Evolutionary conservation across 2,888 invertebrate species (phyloP).

Genomic region (Synergus japonicus): DNA sequence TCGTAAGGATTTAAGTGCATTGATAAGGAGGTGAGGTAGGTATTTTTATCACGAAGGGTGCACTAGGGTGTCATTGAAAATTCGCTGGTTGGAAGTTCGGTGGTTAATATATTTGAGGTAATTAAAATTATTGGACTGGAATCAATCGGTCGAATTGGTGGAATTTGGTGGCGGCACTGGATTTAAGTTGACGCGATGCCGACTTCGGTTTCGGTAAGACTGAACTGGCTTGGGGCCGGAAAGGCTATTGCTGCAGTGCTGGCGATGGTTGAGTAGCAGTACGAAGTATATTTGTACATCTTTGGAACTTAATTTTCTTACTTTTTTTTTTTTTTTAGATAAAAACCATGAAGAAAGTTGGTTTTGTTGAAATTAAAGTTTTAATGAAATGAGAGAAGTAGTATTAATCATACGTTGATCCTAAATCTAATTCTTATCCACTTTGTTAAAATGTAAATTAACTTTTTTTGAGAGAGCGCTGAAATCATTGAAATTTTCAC

Average conservation of each 20-base stretch:
- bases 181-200: slow-evolving; percentile 40
- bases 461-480: neutral
- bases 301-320: neutral
- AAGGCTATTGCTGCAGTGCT: slow-evolving; percentile 24
- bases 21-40: slow-evolving; percentile 23
- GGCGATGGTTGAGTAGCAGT: neutral
- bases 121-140: slow-evolving; percentile 33
- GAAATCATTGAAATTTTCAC: neutral
- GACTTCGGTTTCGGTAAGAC: slow-evolving; percentile 38
- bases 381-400: too few relatives aligned
- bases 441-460: neutral
- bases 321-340: neutral
- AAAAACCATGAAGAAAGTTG: neutral
- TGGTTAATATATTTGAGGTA: slow-evolving; percentile 23
- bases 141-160: slow-evolving; percentile 16
- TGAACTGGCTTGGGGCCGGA: slow-evolving; percentile 33
- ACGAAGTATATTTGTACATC: slow-evolving; percentile 10
- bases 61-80: slow-evolving; percentile 22
- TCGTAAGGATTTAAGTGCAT: neutral
- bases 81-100: neutral
- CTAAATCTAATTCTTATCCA: neutral
- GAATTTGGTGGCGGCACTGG: slow-evolving; percentile 23
- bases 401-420: neutral
- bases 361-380: too few relatives aligned
- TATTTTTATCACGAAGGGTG: slow-evolving; percentile 1